Percentiles rank a stretch among this genome's conserved stretches.
Conservation (phyloP, 2,113 vertebrate species). For the Oncorhynchus gorbuscha region DNA sequence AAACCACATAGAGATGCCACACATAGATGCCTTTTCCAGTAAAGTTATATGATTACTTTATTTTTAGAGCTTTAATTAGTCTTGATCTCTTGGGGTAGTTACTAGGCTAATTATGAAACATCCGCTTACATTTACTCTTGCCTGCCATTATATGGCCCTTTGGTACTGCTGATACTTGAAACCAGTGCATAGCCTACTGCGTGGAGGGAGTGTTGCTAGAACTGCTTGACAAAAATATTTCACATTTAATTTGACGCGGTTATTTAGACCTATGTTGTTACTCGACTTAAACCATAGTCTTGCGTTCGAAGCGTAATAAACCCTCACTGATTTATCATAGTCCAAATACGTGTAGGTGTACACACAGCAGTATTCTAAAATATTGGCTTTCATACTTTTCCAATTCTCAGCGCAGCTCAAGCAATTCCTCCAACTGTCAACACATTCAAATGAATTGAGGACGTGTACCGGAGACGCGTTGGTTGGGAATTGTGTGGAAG, state of each 20-base stretch:
- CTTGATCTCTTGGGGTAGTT: conserved; percentile 54
- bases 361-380: too few relatives aligned
- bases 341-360: too few relatives aligned
- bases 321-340: too few relatives aligned
- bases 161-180: conserved; percentile 8
- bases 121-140: conserved; percentile 20
- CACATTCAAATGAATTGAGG: too few relatives aligned
- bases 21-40: conserved; percentile 57
- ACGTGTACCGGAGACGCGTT: too few relatives aligned
- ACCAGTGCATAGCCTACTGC: too few relatives aligned
- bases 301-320: not conserved
- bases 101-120: conserved; percentile 56
- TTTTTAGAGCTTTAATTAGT: conserved; percentile 71
- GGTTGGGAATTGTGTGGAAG: too few relatives aligned
- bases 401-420: too few relatives aligned
- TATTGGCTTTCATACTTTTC: too few relatives aligned
- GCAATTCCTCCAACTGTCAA: too few relatives aligned
- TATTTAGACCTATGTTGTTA: not conserved
- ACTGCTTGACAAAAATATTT: not conserved
- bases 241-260: not conserved
- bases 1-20: conserved; percentile 28
- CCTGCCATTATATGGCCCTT: not conserved
- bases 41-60: conserved; percentile 58
- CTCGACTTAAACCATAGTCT: not conserved
- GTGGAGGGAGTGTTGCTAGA: not conserved